These are phyloP conservation scores for Harlomillsia oculata DNA, from an alignment of 1,140 invertebrate species.

Conservation along the genomic window DNA sequence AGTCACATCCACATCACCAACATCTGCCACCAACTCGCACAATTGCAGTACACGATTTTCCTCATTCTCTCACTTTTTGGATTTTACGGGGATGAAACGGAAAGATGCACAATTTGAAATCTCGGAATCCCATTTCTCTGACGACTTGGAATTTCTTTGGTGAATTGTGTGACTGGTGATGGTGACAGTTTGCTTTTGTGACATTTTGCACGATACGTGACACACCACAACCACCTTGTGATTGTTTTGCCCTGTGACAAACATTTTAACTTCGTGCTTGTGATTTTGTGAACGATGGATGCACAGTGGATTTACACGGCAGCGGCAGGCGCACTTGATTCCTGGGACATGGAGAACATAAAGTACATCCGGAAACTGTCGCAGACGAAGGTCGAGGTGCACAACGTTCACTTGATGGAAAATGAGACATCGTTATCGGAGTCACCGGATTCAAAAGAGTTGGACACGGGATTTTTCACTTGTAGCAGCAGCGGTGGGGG, in stretches of 20 bases:
- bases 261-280: not conserved
- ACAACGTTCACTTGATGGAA: constrained; percentile 5
- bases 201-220: no score
- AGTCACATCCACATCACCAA: no score
- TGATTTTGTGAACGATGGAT: constrained; percentile 6
- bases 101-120: no score
- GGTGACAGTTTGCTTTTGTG: no score
- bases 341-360: constrained; percentile 34
- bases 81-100: no score
- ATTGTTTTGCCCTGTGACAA: not conserved
- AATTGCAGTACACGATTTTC: no score
- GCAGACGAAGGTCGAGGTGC: not conserved
- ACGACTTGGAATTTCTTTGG: no score
- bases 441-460: not conserved
- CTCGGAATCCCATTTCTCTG: no score
- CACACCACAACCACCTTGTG: not conserved
- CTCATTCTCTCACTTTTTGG: no score
- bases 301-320: constrained; percentile 17
- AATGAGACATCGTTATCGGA: constrained; percentile 19
- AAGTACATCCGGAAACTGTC: constrained; percentile 29
- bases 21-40: no score
- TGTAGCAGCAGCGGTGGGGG: not conserved
- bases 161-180: no score
- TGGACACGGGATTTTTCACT: not conserved
- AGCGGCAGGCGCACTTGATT: constrained; percentile 22